Base-by-base conservation (phyloP, 2,888 invertebrate genomes). In the Dendrolimus pini region DNA sequence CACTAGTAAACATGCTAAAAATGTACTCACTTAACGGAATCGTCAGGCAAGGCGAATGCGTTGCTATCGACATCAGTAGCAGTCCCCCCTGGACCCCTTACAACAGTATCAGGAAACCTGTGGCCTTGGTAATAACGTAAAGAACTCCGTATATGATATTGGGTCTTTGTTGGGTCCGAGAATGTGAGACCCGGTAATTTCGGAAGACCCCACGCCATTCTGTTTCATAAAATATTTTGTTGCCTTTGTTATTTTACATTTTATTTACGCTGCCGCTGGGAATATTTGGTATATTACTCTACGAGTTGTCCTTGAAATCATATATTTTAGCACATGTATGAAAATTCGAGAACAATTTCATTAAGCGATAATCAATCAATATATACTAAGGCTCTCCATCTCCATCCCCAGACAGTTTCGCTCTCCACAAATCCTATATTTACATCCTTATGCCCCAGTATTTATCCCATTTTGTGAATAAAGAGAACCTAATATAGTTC, bases 171-270 rank as follows among this genome's bases (percentile, higher is more conserved):
- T 7, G 94, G 93, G 78, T 95, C 94, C 52, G 89, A 81, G 75
- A 95, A 94, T 12, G 89, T 89, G 67, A 93, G 92, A 56, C 95
- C 95, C 8, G 95, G 95, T 59, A 95, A 81, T 80, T 94, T 93
- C 7, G 95, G 95, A 56, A 95, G 82, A 56, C 94, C 93, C 90
- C 90, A 91, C 58, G 91, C 88, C 91, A 91, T 91, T 6, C 30
- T 54, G 54, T 54, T 30, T 10, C 30, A 30, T 41, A 3, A 41
- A 54, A 18, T 9, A 54, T 54, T 41, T 41, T 41, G 41, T n/a
- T 30, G 9, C 9, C 47, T 47, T 12, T 10, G 47, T 47, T 30
- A 30, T 30, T 30, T 30, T 30, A 30, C 10, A 13, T 13, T 18
- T 54, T 54, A 18, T 54, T 54, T 54, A 53, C 7, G 30, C 30